Evolutionary conservation across 2,797 vertebrate genomes (phyloP).

Genomic region (Helostoma temminkii): DNA sequence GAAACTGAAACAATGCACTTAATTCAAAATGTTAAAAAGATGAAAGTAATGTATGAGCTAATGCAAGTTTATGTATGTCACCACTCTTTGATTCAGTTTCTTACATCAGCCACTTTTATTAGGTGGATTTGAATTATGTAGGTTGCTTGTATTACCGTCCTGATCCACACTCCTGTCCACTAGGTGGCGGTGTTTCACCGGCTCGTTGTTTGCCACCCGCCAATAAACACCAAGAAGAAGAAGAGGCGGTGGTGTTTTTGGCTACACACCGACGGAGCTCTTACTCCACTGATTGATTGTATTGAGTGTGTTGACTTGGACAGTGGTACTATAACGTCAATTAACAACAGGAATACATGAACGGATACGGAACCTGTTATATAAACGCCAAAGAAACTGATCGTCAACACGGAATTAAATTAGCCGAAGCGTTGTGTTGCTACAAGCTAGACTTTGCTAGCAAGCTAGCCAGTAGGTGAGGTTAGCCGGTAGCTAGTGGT

Average conservation of each 20-base stretch:
- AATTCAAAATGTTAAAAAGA: no score
- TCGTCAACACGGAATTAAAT: slow-evolving; percentile 23
- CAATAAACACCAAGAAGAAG: no score
- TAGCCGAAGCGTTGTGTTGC: slow-evolving; percentile 32
- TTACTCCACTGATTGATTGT: slow-evolving; percentile 24
- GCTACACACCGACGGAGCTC: slow-evolving; percentile 51
- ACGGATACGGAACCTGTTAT: background rate
- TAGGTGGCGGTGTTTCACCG: no score
- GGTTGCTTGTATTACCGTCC: no score
- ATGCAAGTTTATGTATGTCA: no score
- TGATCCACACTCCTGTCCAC: no score
- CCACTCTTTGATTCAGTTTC: no score
- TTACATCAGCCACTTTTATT: no score
- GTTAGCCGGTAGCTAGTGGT: slow-evolving; percentile 64
- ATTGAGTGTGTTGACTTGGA: slow-evolving; percentile 1
- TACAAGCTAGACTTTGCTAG: slow-evolving; percentile 49
- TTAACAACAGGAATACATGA: slow-evolving; percentile 3
- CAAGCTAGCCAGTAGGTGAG: slow-evolving; percentile 52
- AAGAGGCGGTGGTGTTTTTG: slow-evolving; percentile 61
- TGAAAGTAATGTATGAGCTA: no score
- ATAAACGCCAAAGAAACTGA: slow-evolving; percentile 4
- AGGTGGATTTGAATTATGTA: no score
- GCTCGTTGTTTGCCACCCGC: no score
- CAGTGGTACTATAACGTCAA: slow-evolving; percentile 1
- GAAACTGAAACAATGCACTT: no score